phyloP scores from a whole-genome alignment of 2,888 invertebrate genomes.

The Nomada lathburiana region DNA sequence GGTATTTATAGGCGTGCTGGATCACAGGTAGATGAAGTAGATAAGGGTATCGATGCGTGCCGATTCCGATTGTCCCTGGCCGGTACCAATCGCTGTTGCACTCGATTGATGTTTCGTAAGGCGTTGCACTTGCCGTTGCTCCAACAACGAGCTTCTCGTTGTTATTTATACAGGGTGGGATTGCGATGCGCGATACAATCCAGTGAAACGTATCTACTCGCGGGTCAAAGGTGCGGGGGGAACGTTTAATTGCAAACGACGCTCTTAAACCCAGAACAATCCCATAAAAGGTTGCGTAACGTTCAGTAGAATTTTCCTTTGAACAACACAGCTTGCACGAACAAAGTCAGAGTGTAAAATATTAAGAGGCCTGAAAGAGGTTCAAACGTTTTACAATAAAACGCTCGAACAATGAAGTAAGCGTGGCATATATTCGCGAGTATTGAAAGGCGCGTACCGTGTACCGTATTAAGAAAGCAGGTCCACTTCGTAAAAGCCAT shows the following conservation, averaged over 20 bases:
- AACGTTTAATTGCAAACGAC: background rate
- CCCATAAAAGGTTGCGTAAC: background rate
- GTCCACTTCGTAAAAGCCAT: constrained; percentile 40
- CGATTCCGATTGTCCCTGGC: constrained; percentile 69
- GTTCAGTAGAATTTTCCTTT: background rate
- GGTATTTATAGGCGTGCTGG: constrained; percentile 67
- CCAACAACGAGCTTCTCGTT: constrained; percentile 3
- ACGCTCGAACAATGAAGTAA: constrained; percentile 15
- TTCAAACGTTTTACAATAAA: constrained; percentile 18
- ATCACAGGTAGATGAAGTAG: constrained; percentile 66
- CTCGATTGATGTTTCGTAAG: background rate
- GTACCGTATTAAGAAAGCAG: constrained; percentile 48
- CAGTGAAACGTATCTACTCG: background rate
- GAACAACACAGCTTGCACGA: background rate
- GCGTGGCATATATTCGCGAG: background rate
- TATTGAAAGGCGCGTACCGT: constrained; percentile 32
- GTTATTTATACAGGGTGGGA: constrained; percentile 27
- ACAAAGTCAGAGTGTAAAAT: background rate
- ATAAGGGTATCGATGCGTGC: constrained; percentile 60
- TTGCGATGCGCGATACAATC: background rate
- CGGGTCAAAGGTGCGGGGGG: background rate
- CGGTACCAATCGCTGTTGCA: constrained; percentile 26
- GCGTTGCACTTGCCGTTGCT: constrained; percentile 36
- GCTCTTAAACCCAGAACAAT: background rate
- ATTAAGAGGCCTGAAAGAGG: background rate